A percentile compares a stretch with the other conserved stretches of the same genome.
Evolutionary conservation across 2,888 invertebrate species (phyloP).

Genomic region (Cephus spinipes): DNA sequence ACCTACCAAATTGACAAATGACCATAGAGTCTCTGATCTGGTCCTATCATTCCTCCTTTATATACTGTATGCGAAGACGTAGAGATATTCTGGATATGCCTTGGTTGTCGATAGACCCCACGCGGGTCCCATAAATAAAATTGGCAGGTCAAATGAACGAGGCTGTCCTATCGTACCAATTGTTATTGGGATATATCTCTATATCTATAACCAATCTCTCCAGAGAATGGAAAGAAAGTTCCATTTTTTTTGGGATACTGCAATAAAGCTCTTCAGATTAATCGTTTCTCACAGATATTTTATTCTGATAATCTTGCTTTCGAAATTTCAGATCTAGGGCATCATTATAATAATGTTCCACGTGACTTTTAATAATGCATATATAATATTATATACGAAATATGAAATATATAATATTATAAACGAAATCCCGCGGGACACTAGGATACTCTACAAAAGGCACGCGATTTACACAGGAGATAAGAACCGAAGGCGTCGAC

Average conservation of each 20-base stretch:
- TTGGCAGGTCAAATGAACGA: background rate
- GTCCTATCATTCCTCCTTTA: no score
- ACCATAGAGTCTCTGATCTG: background rate
- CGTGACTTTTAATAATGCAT: background rate
- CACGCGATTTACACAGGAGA: slow-evolving; percentile 27
- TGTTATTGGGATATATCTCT: background rate
- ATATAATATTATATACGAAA: background rate
- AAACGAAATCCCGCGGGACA: background rate
- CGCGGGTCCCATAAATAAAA: background rate
- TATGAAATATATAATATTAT: background rate
- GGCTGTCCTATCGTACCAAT: background rate
- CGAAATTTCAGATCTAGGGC: background rate
- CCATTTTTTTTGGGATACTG: background rate
- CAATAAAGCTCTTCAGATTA: background rate
- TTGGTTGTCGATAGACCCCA: background rate
- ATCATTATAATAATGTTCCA: background rate
- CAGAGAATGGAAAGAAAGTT: background rate
- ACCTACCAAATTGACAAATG: background rate
- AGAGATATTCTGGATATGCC: background rate
- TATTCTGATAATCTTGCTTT: background rate
- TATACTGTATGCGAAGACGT: background rate
- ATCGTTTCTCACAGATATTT: background rate
- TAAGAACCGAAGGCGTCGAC: slow-evolving; percentile 20
- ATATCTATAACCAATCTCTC: background rate
- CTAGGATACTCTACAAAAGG: slow-evolving; percentile 11